Percentiles rank a stretch among this genome's conserved stretches.
Conservation (phyloP, 2,797 vertebrate species). For the Chrysocyon brachyurus region DNA sequence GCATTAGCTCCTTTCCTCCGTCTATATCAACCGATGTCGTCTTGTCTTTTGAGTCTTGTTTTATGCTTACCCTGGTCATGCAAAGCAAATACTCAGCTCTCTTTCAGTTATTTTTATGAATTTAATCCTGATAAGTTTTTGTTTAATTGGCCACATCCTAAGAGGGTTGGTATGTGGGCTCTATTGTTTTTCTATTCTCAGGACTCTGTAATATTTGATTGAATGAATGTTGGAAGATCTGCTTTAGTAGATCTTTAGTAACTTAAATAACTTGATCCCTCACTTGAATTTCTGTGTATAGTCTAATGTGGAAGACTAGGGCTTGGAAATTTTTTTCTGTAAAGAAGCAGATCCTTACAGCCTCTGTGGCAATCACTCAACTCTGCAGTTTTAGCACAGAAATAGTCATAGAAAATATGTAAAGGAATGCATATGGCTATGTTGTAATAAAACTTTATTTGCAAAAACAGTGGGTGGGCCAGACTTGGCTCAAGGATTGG, state of each 20-base stretch:
- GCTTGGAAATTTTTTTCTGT: neutral
- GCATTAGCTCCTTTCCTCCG: neutral
- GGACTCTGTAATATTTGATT: neutral
- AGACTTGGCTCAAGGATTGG: neutral
- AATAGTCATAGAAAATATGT: neutral
- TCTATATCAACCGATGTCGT: neutral
- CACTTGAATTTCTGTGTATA: slow-evolving; percentile 19
- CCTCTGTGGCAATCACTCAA: neutral
- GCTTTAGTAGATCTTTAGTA: neutral
- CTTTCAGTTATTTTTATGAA: neutral
- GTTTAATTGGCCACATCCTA: neutral
- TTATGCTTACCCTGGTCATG: neutral
- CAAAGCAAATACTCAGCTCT: neutral
- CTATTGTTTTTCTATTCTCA: neutral
- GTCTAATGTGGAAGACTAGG: neutral
- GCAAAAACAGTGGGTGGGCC: neutral
- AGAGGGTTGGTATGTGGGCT: neutral
- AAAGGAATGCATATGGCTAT: neutral
- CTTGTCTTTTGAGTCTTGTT: neutral
- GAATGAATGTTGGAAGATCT: neutral
- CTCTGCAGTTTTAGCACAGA: neutral
- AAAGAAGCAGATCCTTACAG: neutral
- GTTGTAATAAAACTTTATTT: slow-evolving; percentile 63
- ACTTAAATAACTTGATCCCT: neutral
- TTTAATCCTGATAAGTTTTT: neutral